phyloP scores from a whole-genome alignment of 2,113 vertebrate genomes.

The Morone chrysops region DNA sequence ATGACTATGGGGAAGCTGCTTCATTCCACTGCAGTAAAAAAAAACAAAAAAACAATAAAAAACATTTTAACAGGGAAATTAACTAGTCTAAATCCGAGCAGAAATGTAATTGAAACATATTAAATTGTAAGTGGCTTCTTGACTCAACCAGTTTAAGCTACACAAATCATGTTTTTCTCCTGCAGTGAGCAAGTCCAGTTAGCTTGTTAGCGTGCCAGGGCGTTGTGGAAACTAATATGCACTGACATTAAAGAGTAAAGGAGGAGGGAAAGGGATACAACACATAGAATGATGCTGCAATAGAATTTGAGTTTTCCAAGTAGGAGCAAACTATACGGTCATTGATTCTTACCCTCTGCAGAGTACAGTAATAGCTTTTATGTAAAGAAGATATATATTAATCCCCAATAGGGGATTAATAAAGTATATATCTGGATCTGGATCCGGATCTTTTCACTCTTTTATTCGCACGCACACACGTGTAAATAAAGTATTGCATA shows the following conservation, averaged over 20 bases:
- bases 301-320: background rate
- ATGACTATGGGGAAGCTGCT: background rate
- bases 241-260: background rate
- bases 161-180: background rate
- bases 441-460: too few relatives aligned
- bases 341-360: background rate
- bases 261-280: background rate
- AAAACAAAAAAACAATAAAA: background rate
- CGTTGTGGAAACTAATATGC: slow-evolving; percentile 12
- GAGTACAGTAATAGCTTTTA: background rate
- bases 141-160: background rate
- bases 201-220: background rate
- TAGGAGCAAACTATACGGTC: background rate
- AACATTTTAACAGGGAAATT: background rate
- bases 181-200: background rate
- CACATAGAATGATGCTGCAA: background rate
- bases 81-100: background rate
- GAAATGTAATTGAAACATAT: background rate
- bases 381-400: background rate
- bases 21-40: background rate
- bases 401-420: too few relatives aligned
- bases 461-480: too few relatives aligned
- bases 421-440: too few relatives aligned
- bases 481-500: background rate
- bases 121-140: background rate